Evolutionary conservation across 64 coral and sea anemone species (phyloP), one percentile per base, ranked within the genome.

Genomic region (Pocillopora verrucosa): DNA sequence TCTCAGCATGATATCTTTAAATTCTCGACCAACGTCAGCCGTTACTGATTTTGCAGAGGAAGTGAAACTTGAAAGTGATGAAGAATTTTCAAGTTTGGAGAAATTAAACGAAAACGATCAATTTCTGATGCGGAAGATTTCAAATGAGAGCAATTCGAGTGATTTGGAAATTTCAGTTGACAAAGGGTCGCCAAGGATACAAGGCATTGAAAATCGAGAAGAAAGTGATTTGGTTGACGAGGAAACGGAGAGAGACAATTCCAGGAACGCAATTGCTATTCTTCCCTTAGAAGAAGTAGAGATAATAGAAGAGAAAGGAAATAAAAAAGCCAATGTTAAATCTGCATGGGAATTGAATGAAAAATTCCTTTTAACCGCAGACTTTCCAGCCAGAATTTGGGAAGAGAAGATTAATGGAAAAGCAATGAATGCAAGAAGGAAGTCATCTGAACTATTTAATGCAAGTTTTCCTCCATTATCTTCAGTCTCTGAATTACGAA

Each of bases 311-410:
- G 22, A 56, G 10, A 7, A 10, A 14, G 82, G 58, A 85, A 58
- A 25, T 10, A 51, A 38, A 72, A 58, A 72, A 56, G 69, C 64
- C 1, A 56, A 51, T 56, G 38, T 70, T n/a, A 85, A 85, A 85
- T 25, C 64, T 85, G 82, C 82, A 72, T 85, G 82, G 82, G 64
- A 72, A 10, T 41, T 85, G 36, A 85, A 22, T 24, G 38, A 85
- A 38, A 72, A 85, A 72, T 85, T 70, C 12, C 82, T 51, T 65
- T n/a, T 85, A 20, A 85, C 82, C 2, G 14, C 82, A 56, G 82
- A 85, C 16, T 72, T 85, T 57, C 82, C 82, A 16, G 36, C 82
- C 13, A 65, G 72, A 57, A 65, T 85, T 51, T 85, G 82, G 82
- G 37, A 85, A 10, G 82, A 85, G 17, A 57, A 72, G 58, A 11